Evolutionary conservation across 2,797 vertebrate species (phyloP).

Genomic region (Pangasius larnaudii): DNA sequence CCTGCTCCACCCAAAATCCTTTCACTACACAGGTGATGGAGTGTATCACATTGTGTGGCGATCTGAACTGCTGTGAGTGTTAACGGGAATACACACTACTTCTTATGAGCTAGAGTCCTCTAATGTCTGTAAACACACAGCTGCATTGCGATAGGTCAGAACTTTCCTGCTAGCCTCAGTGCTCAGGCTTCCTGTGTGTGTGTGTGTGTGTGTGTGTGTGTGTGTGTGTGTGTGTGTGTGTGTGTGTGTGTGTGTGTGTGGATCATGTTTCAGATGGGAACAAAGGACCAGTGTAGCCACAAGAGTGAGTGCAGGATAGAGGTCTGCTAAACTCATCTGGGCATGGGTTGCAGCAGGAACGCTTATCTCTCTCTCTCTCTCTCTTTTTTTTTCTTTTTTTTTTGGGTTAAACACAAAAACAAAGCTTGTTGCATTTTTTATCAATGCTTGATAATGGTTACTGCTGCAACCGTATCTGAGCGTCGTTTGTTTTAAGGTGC

Average conservation of each 20-base stretch:
- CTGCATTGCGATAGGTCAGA: constrained; percentile 58
- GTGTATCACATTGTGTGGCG: background rate
- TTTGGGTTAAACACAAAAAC: background rate
- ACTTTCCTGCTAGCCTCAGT: constrained; percentile 30
- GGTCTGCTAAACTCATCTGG: constrained; percentile 88
- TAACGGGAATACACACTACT: constrained; percentile 62
- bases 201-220: constrained; percentile 46
- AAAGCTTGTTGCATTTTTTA: background rate
- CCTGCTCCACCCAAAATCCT: background rate
- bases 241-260: constrained; percentile 64
- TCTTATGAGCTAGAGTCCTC: constrained; percentile 67
- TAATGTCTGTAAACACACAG: constrained; percentile 65
- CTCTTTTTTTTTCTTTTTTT: background rate
- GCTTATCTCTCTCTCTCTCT: background rate
- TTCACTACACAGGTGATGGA: background rate
- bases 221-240: constrained; percentile 66
- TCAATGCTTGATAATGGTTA: background rate
- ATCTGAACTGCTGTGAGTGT: background rate
- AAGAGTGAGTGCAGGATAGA: constrained; percentile 83
- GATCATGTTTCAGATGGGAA: constrained; percentile 88
- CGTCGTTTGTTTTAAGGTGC: background rate
- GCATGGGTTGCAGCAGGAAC: constrained; percentile 14
- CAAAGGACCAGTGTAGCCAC: constrained; percentile 83
- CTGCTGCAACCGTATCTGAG: background rate
- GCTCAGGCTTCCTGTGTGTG: constrained; percentile 41